A percentile compares a stretch with the other conserved stretches of the same genome.
phyloP scores from a whole-genome alignment of 2,113 vertebrate species.

The Psephotus haematonotus region DNA sequence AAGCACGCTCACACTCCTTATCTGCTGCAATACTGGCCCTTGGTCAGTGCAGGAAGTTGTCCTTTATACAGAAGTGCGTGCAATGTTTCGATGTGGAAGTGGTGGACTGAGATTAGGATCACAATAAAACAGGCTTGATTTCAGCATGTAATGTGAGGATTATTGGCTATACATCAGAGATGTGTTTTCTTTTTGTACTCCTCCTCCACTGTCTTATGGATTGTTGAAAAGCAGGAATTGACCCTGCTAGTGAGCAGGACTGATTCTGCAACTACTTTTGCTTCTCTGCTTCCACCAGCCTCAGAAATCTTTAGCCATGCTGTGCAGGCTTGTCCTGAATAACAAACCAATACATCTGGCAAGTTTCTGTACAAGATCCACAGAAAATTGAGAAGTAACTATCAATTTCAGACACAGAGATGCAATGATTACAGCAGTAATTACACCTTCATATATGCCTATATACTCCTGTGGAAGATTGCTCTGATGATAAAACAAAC shows the following conservation, averaged over 20 bases:
- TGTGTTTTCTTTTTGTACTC: not conserved
- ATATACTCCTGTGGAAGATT: not conserved
- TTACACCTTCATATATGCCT: not conserved
- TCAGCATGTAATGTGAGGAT: conserved; percentile 28
- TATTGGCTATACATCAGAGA: not conserved
- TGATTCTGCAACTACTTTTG: not conserved
- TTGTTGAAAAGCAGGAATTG: not conserved
- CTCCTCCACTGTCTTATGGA: not conserved
- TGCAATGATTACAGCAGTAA: not conserved
- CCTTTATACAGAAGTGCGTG: not conserved
- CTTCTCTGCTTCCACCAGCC: not conserved
- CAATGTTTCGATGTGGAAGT: not conserved
- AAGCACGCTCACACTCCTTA: rapidly evolving
- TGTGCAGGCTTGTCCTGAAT: rapidly evolving
- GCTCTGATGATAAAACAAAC: not conserved
- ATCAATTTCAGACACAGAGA: not conserved
- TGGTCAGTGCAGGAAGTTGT: not conserved
- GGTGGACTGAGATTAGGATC: conserved; percentile 37
- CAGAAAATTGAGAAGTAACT: not conserved
- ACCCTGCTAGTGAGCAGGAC: not conserved
- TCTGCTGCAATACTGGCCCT: not conserved
- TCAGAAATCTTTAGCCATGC: not conserved
- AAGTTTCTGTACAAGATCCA: not conserved
- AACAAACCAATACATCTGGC: not conserved
- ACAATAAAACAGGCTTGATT: conserved; percentile 2